Evolutionary conservation across 2,888 invertebrate species (phyloP), one percentile per base, ranked within the genome.

Genomic region (Xestia rhomboidea): DNA sequence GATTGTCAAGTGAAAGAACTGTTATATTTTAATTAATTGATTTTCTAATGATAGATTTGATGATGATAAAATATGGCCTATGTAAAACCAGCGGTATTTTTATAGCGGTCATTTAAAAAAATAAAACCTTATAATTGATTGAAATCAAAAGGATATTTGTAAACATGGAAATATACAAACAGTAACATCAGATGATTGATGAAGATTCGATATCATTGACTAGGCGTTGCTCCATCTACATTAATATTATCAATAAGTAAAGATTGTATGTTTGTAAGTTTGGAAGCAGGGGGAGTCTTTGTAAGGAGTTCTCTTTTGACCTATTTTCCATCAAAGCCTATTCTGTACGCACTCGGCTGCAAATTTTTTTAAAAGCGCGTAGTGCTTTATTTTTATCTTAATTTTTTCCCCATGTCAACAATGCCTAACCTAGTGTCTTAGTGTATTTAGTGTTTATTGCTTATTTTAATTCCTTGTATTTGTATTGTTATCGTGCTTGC

Each of bases 1-100:
- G 27, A 78, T 60, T 51, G 67, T 77, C 21, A 67, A 62, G 60
- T 83, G 27, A 76, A 60, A 82, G 54, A 54, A 76, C 21, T 62
- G 5, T 44, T 44, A 41, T 82, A 64, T 44, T 54, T 13, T 57
- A 76, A 82, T 76, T 63, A 54, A 76, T 76, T 54, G 62, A 15
- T 18, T 54, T 46, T 46, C 6, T 54, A 54, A 21, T 80, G 24
- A 70, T 51, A 0, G 18, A 34, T 27, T 18, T 24, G 44, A 24
- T 71, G 8, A 41, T 44, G 18, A 51, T 64, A 62, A 6, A 0
- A 27, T 27, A 24, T 7, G n/a, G 24, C 18, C 18, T 34, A 21
- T 30, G 8, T 60, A 62, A 30, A 3, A 13, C 21, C 34, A 1
- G 13, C 11, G 6, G 10, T 5, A 15, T 24, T n/a, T 49, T n/a